Percentiles rank a stretch among this genome's conserved stretches.
Evolutionary conservation across 2,113 vertebrate genomes (phyloP).

Genomic region (Toxotes chatareus): DNA sequence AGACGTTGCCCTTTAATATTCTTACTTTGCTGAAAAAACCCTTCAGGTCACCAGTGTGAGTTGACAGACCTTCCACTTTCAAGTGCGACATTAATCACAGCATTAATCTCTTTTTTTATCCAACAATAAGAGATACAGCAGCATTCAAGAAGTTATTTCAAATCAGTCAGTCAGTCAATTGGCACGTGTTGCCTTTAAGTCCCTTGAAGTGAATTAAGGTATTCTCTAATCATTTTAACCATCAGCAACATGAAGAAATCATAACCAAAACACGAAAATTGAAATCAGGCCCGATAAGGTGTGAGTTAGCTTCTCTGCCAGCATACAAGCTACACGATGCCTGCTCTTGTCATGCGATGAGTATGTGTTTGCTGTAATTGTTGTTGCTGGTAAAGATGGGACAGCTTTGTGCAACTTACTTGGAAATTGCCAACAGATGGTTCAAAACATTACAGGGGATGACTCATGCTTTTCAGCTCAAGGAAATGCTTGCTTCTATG

Average conservation of each 20-base stretch:
- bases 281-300: conserved; percentile 7
- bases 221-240: neutral
- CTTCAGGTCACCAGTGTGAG: too few species aligned
- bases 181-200: neutral
- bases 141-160: neutral
- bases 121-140: neutral
- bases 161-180: neutral
- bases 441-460: conserved; percentile 63
- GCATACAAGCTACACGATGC: conserved; percentile 20
- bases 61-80: neutral
- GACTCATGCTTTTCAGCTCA: conserved; percentile 64
- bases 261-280: neutral
- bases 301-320: conserved; percentile 20
- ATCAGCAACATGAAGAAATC: neutral
- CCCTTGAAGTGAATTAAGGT: neutral
- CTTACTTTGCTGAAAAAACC: too few species aligned
- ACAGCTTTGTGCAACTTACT: conserved; percentile 57
- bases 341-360: conserved; percentile 47
- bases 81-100: too few species aligned
- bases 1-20: neutral
- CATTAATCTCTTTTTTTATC: too few species aligned
- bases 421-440: conserved; percentile 74
- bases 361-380: conserved; percentile 54
- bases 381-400: conserved; percentile 67
- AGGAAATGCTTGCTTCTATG: conserved; percentile 56